Percentiles rank a stretch among this genome's conserved stretches.
These are phyloP conservation scores for Bufo gargarizans DNA, from an alignment of 2,113 vertebrate species.

Conservation along the genomic window DNA sequence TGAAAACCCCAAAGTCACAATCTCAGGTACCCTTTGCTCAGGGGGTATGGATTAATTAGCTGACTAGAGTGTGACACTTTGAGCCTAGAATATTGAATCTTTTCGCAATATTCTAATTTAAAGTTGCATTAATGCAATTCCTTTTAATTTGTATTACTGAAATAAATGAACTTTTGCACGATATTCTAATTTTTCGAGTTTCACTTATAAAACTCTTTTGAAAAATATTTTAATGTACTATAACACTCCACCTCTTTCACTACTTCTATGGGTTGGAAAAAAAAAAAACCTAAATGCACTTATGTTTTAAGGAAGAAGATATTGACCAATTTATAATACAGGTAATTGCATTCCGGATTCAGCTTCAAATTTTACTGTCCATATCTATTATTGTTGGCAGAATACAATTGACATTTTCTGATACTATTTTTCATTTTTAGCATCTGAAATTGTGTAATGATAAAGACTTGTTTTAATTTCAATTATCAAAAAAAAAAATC, in stretches of 20 bases:
- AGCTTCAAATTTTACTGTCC: not conserved
- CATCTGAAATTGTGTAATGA: not conserved
- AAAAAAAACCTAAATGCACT: not conserved
- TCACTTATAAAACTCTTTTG: not conserved
- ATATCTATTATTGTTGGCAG: not conserved
- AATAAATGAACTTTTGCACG: no score
- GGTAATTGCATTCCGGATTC: not conserved
- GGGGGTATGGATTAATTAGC: no score
- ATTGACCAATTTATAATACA: constrained; percentile 24
- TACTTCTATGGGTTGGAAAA: not conserved
- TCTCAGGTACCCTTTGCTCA: no score
- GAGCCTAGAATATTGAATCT: no score
- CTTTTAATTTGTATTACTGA: no score
- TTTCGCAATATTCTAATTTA: no score
- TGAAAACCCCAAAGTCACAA: no score
- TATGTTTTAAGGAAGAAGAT: not conserved
- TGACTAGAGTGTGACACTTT: no score
- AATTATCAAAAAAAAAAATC: no score
- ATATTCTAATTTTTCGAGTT: no score
- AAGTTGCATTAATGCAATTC: no score
- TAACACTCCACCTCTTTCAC: not conserved
- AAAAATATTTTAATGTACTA: not conserved
- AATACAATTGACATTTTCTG: not conserved
- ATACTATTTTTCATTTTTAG: not conserved
- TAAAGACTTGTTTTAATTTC: not conserved